These are phyloP conservation scores for Eidolon dupreanum DNA, from an alignment of 2,797 vertebrate genomes.

Conservation along the genomic window DNA sequence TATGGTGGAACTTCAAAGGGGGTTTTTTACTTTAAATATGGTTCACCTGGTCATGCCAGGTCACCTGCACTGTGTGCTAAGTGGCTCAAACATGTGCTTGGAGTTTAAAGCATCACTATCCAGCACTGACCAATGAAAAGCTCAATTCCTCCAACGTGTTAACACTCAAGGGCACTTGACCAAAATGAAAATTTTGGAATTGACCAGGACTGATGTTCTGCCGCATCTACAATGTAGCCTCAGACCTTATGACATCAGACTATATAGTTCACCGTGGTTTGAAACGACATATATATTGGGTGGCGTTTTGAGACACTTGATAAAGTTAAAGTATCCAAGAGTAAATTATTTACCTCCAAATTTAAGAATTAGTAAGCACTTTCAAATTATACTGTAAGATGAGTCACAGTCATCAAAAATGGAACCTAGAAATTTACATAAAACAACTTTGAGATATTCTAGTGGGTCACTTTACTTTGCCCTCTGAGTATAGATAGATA, in stretches of 20 bases:
- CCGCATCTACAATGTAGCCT: not conserved
- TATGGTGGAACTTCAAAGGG: not conserved
- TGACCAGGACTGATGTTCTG: not conserved
- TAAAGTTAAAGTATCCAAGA: constrained; percentile 11
- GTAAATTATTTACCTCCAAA: not conserved
- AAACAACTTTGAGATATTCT: not conserved
- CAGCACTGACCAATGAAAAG: not conserved
- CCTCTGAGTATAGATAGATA: not conserved
- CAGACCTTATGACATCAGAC: not conserved
- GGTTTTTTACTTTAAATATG: not conserved
- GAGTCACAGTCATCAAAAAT: not conserved
- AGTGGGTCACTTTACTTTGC: not conserved
- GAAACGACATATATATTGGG: not conserved
- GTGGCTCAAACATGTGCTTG: not conserved
- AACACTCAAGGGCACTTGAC: not conserved
- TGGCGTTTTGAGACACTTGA: not conserved
- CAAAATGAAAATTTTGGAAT: not conserved
- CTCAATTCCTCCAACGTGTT: not conserved
- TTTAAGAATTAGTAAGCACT: not conserved
- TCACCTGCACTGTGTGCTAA: too few relatives aligned
- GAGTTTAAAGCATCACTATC: too few relatives aligned
- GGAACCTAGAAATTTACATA: not conserved
- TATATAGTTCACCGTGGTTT: not conserved
- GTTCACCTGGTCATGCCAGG: not conserved
- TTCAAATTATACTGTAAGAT: constrained; percentile 18